Percentiles rank a stretch among this genome's conserved stretches.
phyloP scores from a whole-genome alignment of 2,797 vertebrate species.

The Sebastes cheni region DNA sequence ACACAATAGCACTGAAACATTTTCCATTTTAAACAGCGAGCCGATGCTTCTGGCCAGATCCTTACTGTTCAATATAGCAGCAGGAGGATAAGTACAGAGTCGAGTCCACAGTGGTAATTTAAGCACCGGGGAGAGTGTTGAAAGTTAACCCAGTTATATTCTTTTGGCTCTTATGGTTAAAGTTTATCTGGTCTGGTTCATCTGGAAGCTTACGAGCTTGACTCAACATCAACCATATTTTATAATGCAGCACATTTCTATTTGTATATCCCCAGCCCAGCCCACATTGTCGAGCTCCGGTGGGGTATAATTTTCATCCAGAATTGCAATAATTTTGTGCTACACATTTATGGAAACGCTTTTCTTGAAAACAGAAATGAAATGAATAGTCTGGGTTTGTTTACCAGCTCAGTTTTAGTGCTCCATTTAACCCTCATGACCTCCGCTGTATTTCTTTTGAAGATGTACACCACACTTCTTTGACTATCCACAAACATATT shows the following conservation, averaged over 20 bases:
- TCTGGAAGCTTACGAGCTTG: constrained; percentile 17
- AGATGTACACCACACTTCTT: background rate
- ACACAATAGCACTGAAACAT: background rate
- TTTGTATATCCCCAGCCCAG: constrained; percentile 37
- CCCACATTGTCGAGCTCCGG: constrained; percentile 26
- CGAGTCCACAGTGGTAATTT: constrained; percentile 19
- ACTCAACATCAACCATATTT: constrained; percentile 1
- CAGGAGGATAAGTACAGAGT: constrained; percentile 30
- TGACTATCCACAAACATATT: background rate
- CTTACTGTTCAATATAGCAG: constrained; percentile 27
- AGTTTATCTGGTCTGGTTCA: constrained; percentile 13
- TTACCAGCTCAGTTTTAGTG: background rate
- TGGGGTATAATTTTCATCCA: constrained; percentile 62
- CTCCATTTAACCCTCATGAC: background rate
- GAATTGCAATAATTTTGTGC: constrained; percentile 36
- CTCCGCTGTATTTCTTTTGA: background rate
- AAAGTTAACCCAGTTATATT: constrained; percentile 27
- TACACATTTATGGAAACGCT: constrained; percentile 11
- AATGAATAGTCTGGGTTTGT: background rate
- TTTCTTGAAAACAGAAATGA: background rate
- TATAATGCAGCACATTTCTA: constrained; percentile 26
- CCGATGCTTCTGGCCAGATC: background rate
- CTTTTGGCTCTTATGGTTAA: constrained; percentile 14
- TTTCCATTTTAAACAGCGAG: constrained; percentile 16
- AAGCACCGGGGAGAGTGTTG: constrained; percentile 1